A percentile compares a stretch with the other conserved stretches of the same genome.
Evolutionary conservation across 2,888 invertebrate species (phyloP).

Genomic region (Matsumyia berberina): DNA sequence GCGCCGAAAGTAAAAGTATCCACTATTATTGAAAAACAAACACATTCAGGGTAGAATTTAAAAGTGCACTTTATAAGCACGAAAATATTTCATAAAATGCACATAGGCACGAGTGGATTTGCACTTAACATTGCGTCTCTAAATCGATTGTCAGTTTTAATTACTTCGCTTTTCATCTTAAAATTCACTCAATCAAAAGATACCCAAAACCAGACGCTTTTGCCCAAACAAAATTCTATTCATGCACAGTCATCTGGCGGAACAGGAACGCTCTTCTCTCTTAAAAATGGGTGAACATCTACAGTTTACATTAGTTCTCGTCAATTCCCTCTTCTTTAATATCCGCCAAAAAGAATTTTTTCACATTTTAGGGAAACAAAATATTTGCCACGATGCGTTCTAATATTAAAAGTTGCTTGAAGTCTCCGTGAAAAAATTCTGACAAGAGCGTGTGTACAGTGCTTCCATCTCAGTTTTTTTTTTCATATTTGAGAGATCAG

Average conservation of each 20-base stretch:
- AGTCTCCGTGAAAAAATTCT: slow-evolving; percentile 33
- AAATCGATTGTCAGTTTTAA: slow-evolving; percentile 13
- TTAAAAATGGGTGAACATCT: slow-evolving; percentile 24
- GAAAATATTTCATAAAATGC: background rate
- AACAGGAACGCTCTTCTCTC: slow-evolving; percentile 8
- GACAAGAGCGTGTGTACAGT: slow-evolving; percentile 48
- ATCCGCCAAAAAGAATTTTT: slow-evolving; percentile 13
- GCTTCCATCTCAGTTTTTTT: slow-evolving; percentile 18
- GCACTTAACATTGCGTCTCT: background rate
- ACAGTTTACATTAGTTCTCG: slow-evolving; percentile 12
- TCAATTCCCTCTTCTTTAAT: slow-evolving; percentile 19
- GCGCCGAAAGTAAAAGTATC: too few species aligned
- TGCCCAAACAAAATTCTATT: background rate
- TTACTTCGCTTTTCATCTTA: slow-evolving; percentile 10
- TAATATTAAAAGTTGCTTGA: slow-evolving; percentile 50
- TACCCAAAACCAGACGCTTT: slow-evolving; percentile 17
- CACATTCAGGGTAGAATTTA: too few species aligned
- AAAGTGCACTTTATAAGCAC: background rate
- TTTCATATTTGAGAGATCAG: slow-evolving; percentile 48
- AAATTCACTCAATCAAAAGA: slow-evolving; percentile 16
- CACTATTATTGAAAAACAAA: too few species aligned
- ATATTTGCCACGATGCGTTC: slow-evolving; percentile 38
- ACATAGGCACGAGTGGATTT: background rate
- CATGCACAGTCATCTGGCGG: slow-evolving; percentile 34
- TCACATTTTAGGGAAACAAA: slow-evolving; percentile 14